These are phyloP conservation scores for Ormyrus thymus DNA, from an alignment of 2,888 invertebrate species.

Conservation along the genomic window DNA sequence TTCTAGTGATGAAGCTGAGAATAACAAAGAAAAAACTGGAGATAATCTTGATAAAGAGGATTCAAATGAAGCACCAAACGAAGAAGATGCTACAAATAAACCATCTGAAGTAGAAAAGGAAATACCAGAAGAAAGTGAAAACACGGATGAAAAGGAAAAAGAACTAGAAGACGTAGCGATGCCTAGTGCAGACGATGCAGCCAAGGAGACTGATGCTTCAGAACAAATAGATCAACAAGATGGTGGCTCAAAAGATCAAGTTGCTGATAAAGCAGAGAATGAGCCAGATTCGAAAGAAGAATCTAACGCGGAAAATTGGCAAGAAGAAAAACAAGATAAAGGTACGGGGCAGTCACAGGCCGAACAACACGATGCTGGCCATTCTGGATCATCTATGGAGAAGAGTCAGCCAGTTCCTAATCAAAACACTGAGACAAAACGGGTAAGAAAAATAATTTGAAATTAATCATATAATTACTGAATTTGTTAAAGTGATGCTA, in stretches of 20 bases:
- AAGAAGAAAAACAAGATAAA: constrained; percentile 76
- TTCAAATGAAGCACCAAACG: constrained; percentile 62
- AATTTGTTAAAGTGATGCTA: no score
- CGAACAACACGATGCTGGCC: constrained; percentile 83
- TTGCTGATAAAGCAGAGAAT: constrained; percentile 56
- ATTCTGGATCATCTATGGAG: constrained; percentile 76
- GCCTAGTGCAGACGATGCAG: constrained; percentile 70
- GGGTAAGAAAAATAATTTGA: constrained; percentile 70
- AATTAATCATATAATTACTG: neutral
- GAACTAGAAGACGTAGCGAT: constrained; percentile 61
- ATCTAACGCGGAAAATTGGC: constrained; percentile 49
- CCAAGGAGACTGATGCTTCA: constrained; percentile 73
- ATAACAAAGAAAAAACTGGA: constrained; percentile 67
- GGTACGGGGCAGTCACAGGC: constrained; percentile 86
- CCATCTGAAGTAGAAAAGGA: constrained; percentile 62
- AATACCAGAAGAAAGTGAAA: constrained; percentile 71
- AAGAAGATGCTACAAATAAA: constrained; percentile 63
- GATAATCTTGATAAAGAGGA: constrained; percentile 66
- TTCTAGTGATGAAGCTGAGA: constrained; percentile 74
- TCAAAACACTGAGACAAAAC: constrained; percentile 73
- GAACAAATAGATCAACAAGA: constrained; percentile 75
- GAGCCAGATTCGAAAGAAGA: constrained; percentile 41
- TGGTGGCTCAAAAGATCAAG: constrained; percentile 73
- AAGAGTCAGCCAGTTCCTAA: constrained; percentile 72
- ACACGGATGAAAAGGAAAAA: constrained; percentile 61